Conservation (phyloP, 92 coral and sea anemone genomes). For the Epizoanthus stellaris region DNA sequence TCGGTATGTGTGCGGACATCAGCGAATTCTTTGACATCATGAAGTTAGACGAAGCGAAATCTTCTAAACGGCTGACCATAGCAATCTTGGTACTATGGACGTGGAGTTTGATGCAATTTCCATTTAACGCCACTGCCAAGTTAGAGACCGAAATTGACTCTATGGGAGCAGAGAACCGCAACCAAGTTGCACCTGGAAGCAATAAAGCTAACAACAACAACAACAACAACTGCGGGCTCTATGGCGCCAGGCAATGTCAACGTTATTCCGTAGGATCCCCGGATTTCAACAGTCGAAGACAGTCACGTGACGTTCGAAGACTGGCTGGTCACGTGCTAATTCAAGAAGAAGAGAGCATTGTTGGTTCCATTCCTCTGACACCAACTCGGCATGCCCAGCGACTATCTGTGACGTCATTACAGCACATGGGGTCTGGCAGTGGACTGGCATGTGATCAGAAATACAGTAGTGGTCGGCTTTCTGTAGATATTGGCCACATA, state of each 20-base stretch:
- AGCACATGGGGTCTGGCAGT: conserved; percentile 1
- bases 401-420: conserved; percentile 5
- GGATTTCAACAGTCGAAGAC: conserved; percentile 36
- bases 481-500: background rate
- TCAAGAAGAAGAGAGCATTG: conserved; percentile 11
- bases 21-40: conserved; percentile 97
- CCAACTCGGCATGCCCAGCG: conserved; percentile 16
- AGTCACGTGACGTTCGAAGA: conserved; percentile 40
- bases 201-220: background rate
- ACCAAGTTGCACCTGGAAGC: conserved; percentile 20
- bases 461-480: background rate
- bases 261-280: conserved; percentile 3
- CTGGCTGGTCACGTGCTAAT: conserved; percentile 39
- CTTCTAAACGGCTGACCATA: conserved; percentile 68
- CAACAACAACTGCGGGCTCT: background rate
- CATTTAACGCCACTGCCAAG: conserved; percentile 90
- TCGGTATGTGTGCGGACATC: conserved; percentile 98
- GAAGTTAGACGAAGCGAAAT: conserved; percentile 65
- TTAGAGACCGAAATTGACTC: conserved; percentile 61
- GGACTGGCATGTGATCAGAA: background rate
- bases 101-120: conserved; percentile 95
- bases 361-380: background rate
- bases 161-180: background rate
- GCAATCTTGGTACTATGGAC: conserved; percentile 90
- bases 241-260: background rate